A percentile compares a stretch with the other conserved stretches of the same genome.
phyloP scores from a whole-genome alignment of 2,113 vertebrate genomes.

The Oreochromis tanganicae region DNA sequence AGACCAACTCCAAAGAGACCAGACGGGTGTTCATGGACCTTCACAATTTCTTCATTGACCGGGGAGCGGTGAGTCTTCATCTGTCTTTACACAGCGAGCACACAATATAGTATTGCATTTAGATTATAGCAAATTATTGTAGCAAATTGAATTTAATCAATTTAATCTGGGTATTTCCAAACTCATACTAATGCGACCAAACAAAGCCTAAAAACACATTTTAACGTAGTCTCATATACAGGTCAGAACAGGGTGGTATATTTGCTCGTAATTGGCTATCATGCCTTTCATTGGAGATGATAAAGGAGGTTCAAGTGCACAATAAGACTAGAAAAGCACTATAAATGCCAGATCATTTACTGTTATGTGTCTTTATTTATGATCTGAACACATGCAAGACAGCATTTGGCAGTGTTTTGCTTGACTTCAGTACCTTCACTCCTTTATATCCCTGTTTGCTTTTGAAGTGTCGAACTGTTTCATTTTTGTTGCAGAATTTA shows the following conservation, averaged over 20 bases:
- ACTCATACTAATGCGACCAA: neutral
- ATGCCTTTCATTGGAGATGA: neutral
- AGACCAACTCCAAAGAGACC: conserved; percentile 97
- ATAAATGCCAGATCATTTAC: neutral
- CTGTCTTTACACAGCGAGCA: neutral
- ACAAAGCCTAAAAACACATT: neutral
- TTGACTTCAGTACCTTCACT: neutral
- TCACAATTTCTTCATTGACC: conserved; percentile 88
- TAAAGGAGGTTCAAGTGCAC: neutral
- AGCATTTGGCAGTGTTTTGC: neutral
- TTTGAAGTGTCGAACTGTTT: neutral
- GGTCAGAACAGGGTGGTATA: neutral
- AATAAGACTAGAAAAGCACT: neutral
- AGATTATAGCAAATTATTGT: neutral
- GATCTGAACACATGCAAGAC: neutral
- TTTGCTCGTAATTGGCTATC: neutral
- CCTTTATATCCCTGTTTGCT: neutral
- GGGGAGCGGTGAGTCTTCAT: conserved; percentile 82
- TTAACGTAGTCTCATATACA: neutral
- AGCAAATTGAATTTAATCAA: neutral
- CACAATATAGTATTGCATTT: neutral
- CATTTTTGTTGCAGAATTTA: conserved; percentile 77
- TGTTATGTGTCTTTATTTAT: neutral
- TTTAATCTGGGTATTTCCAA: neutral
- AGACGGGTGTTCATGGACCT: conserved; percentile 90